A percentile compares a stretch with the other conserved stretches of the same genome.
Evolutionary conservation across 2,888 invertebrate species (phyloP).

Genomic region (Lypha dubia): DNA sequence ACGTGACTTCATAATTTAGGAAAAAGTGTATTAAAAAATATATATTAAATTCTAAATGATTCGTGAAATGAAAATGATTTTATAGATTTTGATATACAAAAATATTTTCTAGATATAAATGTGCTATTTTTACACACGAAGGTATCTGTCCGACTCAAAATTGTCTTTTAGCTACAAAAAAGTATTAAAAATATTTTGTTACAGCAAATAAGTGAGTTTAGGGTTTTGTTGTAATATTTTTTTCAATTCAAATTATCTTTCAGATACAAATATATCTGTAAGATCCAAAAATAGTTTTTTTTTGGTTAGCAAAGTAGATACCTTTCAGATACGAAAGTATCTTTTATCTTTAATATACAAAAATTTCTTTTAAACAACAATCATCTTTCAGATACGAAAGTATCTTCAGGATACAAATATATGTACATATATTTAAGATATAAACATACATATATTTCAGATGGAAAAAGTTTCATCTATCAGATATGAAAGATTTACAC

Average conservation of each 20-base stretch:
- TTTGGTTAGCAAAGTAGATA: too few relatives aligned
- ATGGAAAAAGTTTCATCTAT: too few relatives aligned
- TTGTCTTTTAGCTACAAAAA: background rate
- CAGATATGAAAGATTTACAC: too few relatives aligned
- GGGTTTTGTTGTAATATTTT: too few relatives aligned
- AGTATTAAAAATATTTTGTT: too few relatives aligned
- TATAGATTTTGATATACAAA: background rate
- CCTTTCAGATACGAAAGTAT: background rate
- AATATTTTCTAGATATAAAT: background rate
- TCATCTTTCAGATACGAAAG: too few relatives aligned
- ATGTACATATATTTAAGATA: background rate
- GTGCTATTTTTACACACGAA: background rate
- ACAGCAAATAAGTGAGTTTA: too few relatives aligned
- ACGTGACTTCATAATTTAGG: too few relatives aligned
- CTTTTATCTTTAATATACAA: constrained; percentile 6
- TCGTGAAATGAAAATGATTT: too few relatives aligned
- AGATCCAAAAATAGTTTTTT: background rate
- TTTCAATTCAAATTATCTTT: background rate
- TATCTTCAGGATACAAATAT: background rate
- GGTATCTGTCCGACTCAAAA: background rate
- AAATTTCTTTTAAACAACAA: background rate
- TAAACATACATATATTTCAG: too few relatives aligned
- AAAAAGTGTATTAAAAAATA: too few relatives aligned
- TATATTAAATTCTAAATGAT: too few relatives aligned
- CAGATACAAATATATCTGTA: background rate